Percentiles rank a stretch among this genome's conserved stretches.
Conservation (phyloP, 2,113 vertebrate genomes). For the Oncorhynchus mykiss region DNA sequence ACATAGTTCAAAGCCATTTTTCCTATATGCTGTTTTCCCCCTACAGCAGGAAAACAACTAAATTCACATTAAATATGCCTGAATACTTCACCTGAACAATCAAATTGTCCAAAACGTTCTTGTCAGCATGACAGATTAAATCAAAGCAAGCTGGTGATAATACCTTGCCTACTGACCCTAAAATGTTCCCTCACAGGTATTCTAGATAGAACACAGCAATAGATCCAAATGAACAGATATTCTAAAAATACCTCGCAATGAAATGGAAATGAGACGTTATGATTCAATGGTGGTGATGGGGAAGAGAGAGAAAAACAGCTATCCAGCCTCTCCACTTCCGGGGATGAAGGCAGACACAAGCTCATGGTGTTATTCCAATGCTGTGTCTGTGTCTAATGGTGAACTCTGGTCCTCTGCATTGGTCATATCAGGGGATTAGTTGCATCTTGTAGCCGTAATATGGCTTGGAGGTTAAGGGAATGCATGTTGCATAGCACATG, state of each 20-base stretch:
- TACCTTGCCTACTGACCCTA: slow-evolving; percentile 50
- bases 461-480: slow-evolving; percentile 51
- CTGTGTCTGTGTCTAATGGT: slow-evolving; percentile 34
- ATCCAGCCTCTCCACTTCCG: slow-evolving; percentile 45
- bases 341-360: slow-evolving; percentile 42
- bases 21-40: too few species aligned
- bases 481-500: slow-evolving; percentile 75
- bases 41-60: slow-evolving; percentile 9
- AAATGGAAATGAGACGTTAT: slow-evolving; percentile 42
- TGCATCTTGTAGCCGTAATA: slow-evolving; percentile 61
- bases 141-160: slow-evolving; percentile 11
- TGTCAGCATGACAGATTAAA: slow-evolving; percentile 35
- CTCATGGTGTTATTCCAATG: slow-evolving; percentile 37
- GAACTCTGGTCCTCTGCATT: slow-evolving; percentile 49
- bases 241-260: slow-evolving; percentile 36
- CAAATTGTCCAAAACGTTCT: slow-evolving; percentile 15
- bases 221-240: neutral
- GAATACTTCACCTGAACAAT: slow-evolving; percentile 28
- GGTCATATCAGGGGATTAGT: slow-evolving; percentile 47
- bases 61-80: slow-evolving; percentile 42
- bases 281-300: slow-evolving; percentile 42
- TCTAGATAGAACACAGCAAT: neutral
- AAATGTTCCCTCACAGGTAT: slow-evolving; percentile 21
- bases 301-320: slow-evolving; percentile 30
- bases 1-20: too few species aligned